Evolutionary conservation across 2,888 invertebrate genomes (phyloP).

Genomic region (Protula sp.): DNA sequence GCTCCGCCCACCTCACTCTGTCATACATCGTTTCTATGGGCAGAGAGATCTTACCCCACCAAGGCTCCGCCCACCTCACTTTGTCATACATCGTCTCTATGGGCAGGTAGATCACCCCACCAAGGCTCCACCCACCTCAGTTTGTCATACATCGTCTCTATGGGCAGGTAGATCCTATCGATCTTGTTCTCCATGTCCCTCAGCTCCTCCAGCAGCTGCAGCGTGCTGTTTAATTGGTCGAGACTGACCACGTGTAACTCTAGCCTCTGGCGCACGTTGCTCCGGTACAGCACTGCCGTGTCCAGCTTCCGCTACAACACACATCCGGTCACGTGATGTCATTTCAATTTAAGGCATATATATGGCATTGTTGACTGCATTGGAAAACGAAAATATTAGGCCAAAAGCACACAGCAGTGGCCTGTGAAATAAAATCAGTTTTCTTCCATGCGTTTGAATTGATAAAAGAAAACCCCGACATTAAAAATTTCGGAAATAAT

Average conservation of each 20-base stretch:
- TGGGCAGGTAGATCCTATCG: conserved; percentile 51
- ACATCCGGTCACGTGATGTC: too few relatives aligned
- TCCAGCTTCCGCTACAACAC: conserved; percentile 45
- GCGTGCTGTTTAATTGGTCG: conserved; percentile 51
- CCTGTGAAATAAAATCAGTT: not conserved
- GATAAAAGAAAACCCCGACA: too few relatives aligned
- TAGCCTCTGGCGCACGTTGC: conserved; percentile 41
- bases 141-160: conserved; percentile 51
- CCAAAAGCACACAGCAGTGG: too few relatives aligned
- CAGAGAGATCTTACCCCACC: too few relatives aligned
- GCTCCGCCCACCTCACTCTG: not conserved
- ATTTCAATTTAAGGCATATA: not conserved
- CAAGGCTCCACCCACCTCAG: conserved; percentile 31
- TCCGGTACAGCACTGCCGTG: conserved; percentile 43
- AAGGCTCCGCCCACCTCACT: not conserved
- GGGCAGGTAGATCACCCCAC: not conserved
- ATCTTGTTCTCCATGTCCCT: conserved; percentile 54
- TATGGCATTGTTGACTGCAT: not conserved
- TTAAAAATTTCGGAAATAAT: too few relatives aligned
- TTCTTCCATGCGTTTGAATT: too few relatives aligned
- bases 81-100: not conserved
- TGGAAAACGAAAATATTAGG: not conserved
- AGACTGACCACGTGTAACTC: conserved; percentile 47
- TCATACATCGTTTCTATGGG: not conserved
- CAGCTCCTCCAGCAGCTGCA: conserved; percentile 52